Evolutionary conservation across 2,888 invertebrate genomes (phyloP).

Genomic region (Strigamia maritima): DNA sequence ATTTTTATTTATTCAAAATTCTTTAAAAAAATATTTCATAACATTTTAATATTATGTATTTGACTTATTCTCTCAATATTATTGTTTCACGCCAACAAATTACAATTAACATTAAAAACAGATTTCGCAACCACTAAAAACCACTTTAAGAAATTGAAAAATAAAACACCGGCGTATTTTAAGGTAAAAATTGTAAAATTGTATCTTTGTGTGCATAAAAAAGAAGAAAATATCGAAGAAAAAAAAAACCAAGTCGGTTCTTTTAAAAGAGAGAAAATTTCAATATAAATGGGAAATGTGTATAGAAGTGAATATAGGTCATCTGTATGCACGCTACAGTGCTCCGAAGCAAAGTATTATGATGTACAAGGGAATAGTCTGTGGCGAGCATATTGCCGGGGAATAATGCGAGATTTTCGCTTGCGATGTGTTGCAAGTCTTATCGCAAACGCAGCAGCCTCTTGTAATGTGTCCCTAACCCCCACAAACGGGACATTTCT

Average conservation of each 20-base stretch:
- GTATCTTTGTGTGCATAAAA: background rate
- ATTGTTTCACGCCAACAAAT: no score
- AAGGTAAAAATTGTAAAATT: background rate
- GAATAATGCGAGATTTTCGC: conserved; percentile 15
- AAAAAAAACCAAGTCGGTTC: conserved; percentile 4
- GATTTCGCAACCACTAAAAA: background rate
- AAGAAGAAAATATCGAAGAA: background rate
- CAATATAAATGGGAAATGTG: conserved; percentile 23
- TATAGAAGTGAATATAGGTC: conserved; percentile 16
- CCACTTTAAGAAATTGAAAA: background rate
- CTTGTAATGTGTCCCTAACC: conserved; percentile 23
- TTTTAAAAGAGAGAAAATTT: conserved; percentile 23
- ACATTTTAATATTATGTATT: no score
- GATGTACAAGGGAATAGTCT: conserved; percentile 23
- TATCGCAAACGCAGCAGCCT: conserved; percentile 23
- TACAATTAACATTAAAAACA: no score
- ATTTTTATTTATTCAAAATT: no score
- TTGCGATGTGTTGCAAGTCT: conserved; percentile 21
- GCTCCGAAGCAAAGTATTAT: conserved; percentile 19
- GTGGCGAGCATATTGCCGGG: conserved; percentile 10
- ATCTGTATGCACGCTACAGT: conserved; percentile 19
- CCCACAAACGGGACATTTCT: conserved; percentile 18
- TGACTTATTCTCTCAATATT: no score
- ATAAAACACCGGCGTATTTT: background rate
- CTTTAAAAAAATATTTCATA: no score